Evolutionary conservation across 2,113 vertebrate species (phyloP), one percentile per base, ranked within the genome.

Genomic region (Actenoides lindsayi): DNA sequence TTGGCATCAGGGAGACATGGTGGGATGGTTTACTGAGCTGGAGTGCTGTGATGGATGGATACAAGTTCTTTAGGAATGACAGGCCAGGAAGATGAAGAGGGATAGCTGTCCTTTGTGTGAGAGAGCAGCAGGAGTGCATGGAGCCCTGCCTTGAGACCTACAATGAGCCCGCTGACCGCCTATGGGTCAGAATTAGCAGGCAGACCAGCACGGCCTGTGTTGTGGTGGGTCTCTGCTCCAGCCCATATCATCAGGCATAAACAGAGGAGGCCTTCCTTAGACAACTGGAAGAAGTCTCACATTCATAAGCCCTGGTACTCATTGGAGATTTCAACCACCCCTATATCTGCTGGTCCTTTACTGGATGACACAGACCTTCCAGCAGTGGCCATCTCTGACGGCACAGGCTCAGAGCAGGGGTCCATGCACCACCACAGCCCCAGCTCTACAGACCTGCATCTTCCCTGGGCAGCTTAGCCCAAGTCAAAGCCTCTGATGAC

Each of bases 21-120:
- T 65, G n/a, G 37, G 16, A 46, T 31, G 59, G 24, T 30, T 46
- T 51, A 59, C 25, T 27, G 77, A 51, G 53, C 41, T 18, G 42
- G 24, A 65, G 37, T 31, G n/a, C 24, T 1, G 0, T 20, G n/a
- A 53, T 23, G 51, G 79, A 78, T 0, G 1, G 57, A 27, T 59
- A 27, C 8, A 41, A 57, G 51, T 16, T 64, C 16, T 65, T 64
- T 35, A 71, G 42, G 54, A 31, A 77, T 39, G 41, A 44, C 33
- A 50, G 41, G 16, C 12, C 9, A 39, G 33, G 33, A 83, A 44
- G 27, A n/a, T 37, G 28, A 83, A 71, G 25, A 35, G 20, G 6
- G 8, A 16, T 16, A 62, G 39, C 5, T 63, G 46, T 24, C 57
- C 15, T 42, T 59, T 3, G 4, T 39, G 37, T 53, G 19, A 65